These are phyloP conservation scores for Zaprionus ornatus DNA, from an alignment of 1,140 invertebrate species.

Conservation along the genomic window DNA sequence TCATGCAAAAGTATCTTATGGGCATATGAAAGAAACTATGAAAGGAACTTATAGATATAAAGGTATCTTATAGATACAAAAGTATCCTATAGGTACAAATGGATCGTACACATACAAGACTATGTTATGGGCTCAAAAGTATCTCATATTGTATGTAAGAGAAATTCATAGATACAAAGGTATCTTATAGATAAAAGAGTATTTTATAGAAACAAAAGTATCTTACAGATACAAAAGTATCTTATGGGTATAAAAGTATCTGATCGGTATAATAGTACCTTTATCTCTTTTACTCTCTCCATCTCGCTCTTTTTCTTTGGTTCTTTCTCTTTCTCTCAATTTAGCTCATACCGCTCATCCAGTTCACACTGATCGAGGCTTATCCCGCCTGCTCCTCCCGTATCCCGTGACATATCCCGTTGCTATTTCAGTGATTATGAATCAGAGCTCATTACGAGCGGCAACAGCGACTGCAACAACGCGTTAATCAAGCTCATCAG, in stretches of 20 bases:
- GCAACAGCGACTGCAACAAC: not conserved
- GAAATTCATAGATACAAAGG: not conserved
- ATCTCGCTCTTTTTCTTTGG: too few relatives aligned
- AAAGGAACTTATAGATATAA: too few relatives aligned
- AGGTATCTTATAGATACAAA: not conserved
- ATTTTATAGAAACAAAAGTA: not conserved
- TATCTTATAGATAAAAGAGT: too few relatives aligned
- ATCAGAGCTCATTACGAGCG: constrained; percentile 31
- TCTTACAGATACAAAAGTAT: not conserved
- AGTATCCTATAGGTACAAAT: not conserved
- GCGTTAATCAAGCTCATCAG: constrained; percentile 37
- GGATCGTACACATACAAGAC: too few relatives aligned
- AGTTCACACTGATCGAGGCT: not conserved
- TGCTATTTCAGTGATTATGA: constrained; percentile 16
- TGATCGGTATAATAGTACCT: not conserved
- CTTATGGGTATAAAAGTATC: not conserved
- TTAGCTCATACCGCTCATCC: not conserved
- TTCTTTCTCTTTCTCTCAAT: too few relatives aligned
- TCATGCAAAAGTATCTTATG: too few relatives aligned
- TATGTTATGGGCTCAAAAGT: not conserved
- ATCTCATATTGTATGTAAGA: not conserved
- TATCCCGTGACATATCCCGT: not conserved
- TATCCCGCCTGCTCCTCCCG: not conserved
- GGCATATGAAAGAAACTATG: too few relatives aligned
- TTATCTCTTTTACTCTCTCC: too few relatives aligned